Percentiles rank a stretch among this genome's conserved stretches.
These are phyloP conservation scores for Smittia aterrima DNA, from an alignment of 2,888 invertebrate species.

Conservation along the genomic window DNA sequence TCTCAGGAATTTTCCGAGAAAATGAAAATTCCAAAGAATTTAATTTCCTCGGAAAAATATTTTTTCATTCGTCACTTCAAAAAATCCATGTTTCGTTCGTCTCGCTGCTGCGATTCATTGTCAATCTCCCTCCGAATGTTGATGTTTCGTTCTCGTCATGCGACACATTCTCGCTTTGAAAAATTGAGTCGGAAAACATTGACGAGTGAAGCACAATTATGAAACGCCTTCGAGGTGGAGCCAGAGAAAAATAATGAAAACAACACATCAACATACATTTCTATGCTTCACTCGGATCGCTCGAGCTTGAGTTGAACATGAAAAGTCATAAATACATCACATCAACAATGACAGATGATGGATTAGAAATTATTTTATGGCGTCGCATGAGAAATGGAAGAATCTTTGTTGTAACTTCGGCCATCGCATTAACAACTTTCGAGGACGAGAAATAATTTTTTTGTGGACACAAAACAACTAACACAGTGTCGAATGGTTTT, in stretches of 20 bases:
- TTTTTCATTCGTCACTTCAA: background rate
- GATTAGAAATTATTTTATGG: conserved; percentile 16
- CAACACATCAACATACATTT: conserved; percentile 36
- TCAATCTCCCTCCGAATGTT: background rate
- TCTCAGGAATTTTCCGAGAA: too few relatives aligned
- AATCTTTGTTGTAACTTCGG: background rate
- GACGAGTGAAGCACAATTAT: conserved; percentile 29
- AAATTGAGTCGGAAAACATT: conserved; percentile 23
- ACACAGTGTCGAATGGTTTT: background rate
- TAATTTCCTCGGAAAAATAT: background rate
- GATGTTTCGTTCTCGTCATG: background rate
- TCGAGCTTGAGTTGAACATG: background rate
- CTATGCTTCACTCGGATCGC: conserved; percentile 18
- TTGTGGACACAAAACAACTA: background rate
- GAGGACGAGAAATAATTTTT: background rate
- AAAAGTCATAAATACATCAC: conserved; percentile 17
- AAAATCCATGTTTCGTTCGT: too few relatives aligned
- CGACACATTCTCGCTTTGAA: background rate
- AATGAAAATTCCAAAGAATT: background rate
- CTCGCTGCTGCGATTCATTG: too few relatives aligned
- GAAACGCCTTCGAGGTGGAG: conserved; percentile 41
- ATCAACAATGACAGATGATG: conserved; percentile 31
- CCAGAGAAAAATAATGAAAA: conserved; percentile 30
- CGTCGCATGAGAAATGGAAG: background rate
- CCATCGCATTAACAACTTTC: background rate